Percentiles rank a stretch among this genome's conserved stretches.
Evolutionary conservation across 2,113 vertebrate species (phyloP).

Genomic region (Noctilio leporinus): DNA sequence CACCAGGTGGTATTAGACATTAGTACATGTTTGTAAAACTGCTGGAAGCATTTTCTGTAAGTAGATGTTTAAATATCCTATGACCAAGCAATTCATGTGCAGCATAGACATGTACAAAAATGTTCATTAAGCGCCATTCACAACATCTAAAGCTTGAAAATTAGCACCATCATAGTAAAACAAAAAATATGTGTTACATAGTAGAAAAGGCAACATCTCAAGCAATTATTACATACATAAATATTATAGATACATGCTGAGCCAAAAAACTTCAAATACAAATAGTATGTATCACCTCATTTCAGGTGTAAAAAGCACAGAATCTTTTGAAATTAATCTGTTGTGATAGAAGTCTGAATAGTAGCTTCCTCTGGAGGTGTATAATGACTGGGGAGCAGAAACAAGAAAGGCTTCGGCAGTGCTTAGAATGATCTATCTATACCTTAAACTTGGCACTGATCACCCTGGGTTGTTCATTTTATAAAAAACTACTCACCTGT

Average conservation of each 20-base stretch:
- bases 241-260: neutral
- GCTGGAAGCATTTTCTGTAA: neutral
- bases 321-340: neutral
- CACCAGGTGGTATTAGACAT: neutral
- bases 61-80: neutral
- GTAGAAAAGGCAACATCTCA: neutral
- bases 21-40: neutral
- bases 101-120: neutral
- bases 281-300: neutral
- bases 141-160: neutral
- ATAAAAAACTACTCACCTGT: neutral
- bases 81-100: neutral
- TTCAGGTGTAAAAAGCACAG: neutral
- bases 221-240: neutral
- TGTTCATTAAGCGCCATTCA: neutral
- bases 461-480: neutral
- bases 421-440: neutral
- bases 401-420: neutral
- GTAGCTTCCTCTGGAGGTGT: accelerated
- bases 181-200: neutral
- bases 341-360: neutral
- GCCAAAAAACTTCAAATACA: neutral
- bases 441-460: neutral
- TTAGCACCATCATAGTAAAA: neutral
- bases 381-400: neutral